phyloP scores from a whole-genome alignment of 23 tunicate genomes.

The Aplidium turbinatum region DNA sequence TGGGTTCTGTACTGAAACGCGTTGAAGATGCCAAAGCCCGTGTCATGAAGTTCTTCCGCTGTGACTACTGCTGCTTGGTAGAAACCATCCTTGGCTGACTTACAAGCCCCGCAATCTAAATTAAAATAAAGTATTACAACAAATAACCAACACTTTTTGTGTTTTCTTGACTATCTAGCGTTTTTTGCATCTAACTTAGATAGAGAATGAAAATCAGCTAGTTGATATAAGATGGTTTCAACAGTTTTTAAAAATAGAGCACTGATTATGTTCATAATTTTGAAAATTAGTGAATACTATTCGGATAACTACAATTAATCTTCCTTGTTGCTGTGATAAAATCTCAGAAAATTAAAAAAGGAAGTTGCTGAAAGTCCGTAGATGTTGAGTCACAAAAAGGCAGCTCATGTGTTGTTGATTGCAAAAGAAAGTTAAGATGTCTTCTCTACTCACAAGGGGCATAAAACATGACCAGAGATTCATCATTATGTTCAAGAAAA shows the following conservation, averaged over 20 bases:
- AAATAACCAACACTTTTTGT: no score
- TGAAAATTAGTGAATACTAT: background rate
- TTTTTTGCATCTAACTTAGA: no score
- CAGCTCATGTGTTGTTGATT: no score
- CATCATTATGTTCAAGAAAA: slow-evolving; percentile 32
- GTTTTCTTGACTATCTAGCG: no score
- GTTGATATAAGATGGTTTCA: no score
- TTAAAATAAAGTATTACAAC: background rate
- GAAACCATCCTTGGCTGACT: slow-evolving; percentile 60
- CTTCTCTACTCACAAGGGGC: slow-evolving; percentile 68
- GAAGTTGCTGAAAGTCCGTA: no score
- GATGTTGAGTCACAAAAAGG: no score
- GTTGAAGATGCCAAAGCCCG: slow-evolving; percentile 61
- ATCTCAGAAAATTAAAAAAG: no score
- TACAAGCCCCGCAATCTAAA: slow-evolving; percentile 89
- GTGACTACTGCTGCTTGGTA: slow-evolving; percentile 71
- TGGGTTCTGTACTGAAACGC: slow-evolving; percentile 30
- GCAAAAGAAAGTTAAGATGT: no score
- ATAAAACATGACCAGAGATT: slow-evolving; percentile 86
- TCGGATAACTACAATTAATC: no score
- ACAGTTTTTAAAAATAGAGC: background rate
- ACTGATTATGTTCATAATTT: slow-evolving; percentile 2
- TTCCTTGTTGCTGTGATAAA: no score
- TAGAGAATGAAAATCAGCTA: no score
- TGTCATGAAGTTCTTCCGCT: slow-evolving; percentile 60